Evolutionary conservation across 2,113 vertebrate genomes (phyloP), one percentile per base, ranked within the genome.

Genomic region (Leptosomus discolor): DNA sequence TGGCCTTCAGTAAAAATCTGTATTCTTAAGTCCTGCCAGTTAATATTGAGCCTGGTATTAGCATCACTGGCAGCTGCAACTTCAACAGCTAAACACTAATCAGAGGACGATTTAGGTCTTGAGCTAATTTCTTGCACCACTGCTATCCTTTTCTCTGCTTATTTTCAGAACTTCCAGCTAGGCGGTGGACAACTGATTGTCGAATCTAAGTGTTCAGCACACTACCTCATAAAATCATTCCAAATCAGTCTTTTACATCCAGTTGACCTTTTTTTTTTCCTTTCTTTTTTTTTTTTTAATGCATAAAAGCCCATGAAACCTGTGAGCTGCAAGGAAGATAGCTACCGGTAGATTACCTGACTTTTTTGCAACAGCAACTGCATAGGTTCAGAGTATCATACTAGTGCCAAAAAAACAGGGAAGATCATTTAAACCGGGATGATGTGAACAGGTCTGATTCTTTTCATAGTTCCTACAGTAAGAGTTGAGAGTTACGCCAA

Each of bases 101-200:
- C 69, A 91, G 18, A 45, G 26, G 36, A 58, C 11, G 85, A 26
- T 79, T 95, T 69, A 77, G 24, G 6, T 57, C 60, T 65, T 54
- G 23, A 73, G 48, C 12, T 69, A n/a, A n/a, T 63, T 74, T 68
- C 91, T 50, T 51, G 8, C 8, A 54, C 11, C 19, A 16, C 4
- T 54, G 8, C 23, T 58, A 12, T 26, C 5, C 2, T 78, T 58
- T 75, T 34, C 21, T 46, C 69, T 46, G 29, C 15, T 71, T 60
- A 46, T 75, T 80, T 77, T 61, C 54, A 45, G 27, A n/a, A 69
- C 8, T 65, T 45, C 11, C 27, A 71, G 20, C 11, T 67, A 71
- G 1, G 0, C 32, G 14, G 16, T 19, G 8, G 27, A 50, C 24
- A 80, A 26, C 29, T 69, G 36, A 9, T 41, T 1, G 0, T 23